phyloP scores from a whole-genome alignment of 2,888 invertebrate species.

The Archips crataeganus region DNA sequence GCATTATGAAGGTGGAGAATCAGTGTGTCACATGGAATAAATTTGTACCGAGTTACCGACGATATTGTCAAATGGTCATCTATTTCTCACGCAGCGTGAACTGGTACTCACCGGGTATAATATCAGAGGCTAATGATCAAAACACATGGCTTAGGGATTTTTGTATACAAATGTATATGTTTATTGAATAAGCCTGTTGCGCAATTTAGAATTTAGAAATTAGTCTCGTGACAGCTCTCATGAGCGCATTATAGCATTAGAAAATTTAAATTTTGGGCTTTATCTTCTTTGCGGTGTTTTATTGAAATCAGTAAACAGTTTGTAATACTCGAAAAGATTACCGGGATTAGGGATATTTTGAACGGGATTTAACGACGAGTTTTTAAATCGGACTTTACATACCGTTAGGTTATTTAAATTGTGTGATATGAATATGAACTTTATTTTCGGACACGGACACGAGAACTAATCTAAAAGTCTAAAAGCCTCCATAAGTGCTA shows the following conservation, averaged over 20 bases:
- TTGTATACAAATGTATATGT: constrained; percentile 70
- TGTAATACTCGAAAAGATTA: constrained; percentile 26
- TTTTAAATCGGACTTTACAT: constrained; percentile 21
- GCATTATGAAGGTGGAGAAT: constrained; percentile 61
- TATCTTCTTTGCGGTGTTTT: constrained; percentile 30
- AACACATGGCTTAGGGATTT: constrained; percentile 71
- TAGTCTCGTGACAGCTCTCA: constrained; percentile 60
- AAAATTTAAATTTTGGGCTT: constrained; percentile 34
- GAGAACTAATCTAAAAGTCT: constrained; percentile 40
- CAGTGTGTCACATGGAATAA: constrained; percentile 62
- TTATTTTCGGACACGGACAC: constrained; percentile 29
- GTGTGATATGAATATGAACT: constrained; percentile 16
- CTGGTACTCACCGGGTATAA: constrained; percentile 71
- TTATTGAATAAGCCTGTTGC: constrained; percentile 73
- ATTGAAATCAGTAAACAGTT: constrained; percentile 26
- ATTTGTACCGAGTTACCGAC: constrained; percentile 60
- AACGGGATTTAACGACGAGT: constrained; percentile 19
- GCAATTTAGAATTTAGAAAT: constrained; percentile 65
- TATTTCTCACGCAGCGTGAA: constrained; percentile 79
- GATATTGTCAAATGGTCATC: constrained; percentile 75
- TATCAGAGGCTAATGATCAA: constrained; percentile 75
- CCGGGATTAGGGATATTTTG: constrained; percentile 28
- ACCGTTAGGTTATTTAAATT: constrained; percentile 38
- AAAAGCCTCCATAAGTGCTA: constrained; percentile 34
- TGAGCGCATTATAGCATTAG: constrained; percentile 57